Percentiles rank a stretch among this genome's conserved stretches.
Conservation (phyloP, 1,140 invertebrate species). For the Monomorium pharaonis region DNA sequence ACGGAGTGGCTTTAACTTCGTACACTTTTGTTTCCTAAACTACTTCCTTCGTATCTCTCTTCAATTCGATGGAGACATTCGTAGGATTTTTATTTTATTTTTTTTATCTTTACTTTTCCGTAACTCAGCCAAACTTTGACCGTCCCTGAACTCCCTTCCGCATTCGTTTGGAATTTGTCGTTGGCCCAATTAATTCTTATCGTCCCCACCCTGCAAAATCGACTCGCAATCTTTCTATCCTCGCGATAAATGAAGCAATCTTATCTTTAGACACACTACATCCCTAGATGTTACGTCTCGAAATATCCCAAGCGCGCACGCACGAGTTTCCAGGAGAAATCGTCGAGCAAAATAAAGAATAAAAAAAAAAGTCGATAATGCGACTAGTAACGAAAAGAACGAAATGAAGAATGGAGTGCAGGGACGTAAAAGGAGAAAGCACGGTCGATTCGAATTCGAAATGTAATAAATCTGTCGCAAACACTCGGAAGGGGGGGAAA, state of each 20-base stretch:
- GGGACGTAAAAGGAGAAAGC: not conserved
- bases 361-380: not conserved
- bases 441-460: not conserved
- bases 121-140: not conserved
- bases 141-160: not conserved
- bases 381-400: not conserved
- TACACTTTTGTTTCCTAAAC: not conserved
- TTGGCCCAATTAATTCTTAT: conserved; percentile 8
- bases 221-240: conserved; percentile 9
- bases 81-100: not conserved
- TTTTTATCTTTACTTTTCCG: not conserved
- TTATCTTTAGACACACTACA: not conserved
- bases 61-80: not conserved
- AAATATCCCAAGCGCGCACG: not conserved
- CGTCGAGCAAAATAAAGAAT: not conserved
- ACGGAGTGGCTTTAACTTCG: conserved; percentile 2
- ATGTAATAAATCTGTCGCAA: conserved; percentile 11
- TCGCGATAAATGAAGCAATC: not conserved
- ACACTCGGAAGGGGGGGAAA: not conserved
- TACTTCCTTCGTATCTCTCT: not conserved
- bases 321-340: not conserved
- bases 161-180: not conserved
- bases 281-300: not conserved
- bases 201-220: not conserved
- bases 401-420: not conserved